A percentile compares a stretch with the other conserved stretches of the same genome.
Conservation (phyloP, 2,797 vertebrate species). For the Danio albolineatus region DNA sequence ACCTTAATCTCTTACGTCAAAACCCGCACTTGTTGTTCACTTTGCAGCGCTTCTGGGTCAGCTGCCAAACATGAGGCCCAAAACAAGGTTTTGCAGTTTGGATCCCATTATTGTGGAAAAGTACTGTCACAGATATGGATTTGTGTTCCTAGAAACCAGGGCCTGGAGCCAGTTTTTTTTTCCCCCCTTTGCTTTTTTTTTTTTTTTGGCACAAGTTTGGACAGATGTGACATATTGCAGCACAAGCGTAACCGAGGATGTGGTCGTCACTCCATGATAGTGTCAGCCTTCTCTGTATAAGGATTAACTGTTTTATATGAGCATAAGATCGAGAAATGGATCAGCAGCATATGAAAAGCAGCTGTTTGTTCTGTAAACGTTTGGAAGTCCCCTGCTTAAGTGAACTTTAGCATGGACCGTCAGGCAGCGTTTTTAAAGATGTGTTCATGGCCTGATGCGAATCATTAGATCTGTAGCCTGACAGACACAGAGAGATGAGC, state of each 20-base stretch:
- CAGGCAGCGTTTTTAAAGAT: not conserved
- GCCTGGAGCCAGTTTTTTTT: conserved; percentile 34
- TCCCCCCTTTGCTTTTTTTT: conserved; percentile 5
- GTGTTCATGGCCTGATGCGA: conserved; percentile 21
- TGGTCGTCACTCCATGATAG: conserved; percentile 17
- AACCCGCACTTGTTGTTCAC: not conserved
- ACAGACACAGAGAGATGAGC: conserved; percentile 4
- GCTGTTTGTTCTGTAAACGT: conserved; percentile 38
- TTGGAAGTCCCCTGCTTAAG: conserved; percentile 21
- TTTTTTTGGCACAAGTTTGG: conserved; percentile 32
- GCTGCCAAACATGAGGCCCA: conserved; percentile 32
- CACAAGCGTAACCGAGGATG: conserved; percentile 43
- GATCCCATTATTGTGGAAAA: conserved; percentile 61
- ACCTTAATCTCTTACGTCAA: not conserved
- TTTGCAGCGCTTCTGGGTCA: conserved; percentile 6
- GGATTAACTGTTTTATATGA: conserved; percentile 20
- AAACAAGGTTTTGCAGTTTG: conserved; percentile 53
- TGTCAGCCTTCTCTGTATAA: conserved; percentile 24
- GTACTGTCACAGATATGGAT: conserved; percentile 58
- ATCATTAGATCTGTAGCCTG: conserved; percentile 29
- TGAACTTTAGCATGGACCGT: conserved; percentile 7
- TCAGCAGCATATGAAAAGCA: conserved; percentile 28
- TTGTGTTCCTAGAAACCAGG: conserved; percentile 61
- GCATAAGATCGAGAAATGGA: not conserved
- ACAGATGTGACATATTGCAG: conserved; percentile 54